phyloP scores from a whole-genome alignment of 2,113 vertebrate species.

The Hippocampus barbouri region DNA sequence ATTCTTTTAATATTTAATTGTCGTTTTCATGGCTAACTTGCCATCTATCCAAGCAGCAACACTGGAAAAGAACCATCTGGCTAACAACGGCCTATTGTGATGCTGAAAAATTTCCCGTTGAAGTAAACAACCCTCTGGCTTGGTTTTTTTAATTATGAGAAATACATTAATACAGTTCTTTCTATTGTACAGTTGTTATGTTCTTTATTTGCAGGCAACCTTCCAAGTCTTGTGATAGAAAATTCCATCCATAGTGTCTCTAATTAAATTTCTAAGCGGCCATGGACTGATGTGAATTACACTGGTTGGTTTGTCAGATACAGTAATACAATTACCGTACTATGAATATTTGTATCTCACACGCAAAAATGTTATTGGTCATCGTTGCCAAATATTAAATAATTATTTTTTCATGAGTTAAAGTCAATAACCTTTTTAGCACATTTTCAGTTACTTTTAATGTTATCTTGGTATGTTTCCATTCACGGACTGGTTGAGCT shows the following conservation, averaged over 20 bases:
- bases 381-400: neutral
- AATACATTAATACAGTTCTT: neutral
- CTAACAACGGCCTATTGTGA: neutral
- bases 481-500: too few relatives aligned
- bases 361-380: neutral
- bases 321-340: neutral
- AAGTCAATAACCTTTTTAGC: too few relatives aligned
- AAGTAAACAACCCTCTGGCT: neutral
- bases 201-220: neutral
- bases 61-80: neutral
- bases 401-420: neutral
- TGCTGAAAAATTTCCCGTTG: neutral
- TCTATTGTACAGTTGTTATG: neutral
- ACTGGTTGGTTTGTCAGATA: neutral
- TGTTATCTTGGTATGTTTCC: too few relatives aligned
- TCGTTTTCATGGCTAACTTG: neutral
- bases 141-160: neutral
- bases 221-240: neutral
- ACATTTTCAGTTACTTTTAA: too few relatives aligned
- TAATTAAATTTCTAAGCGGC: neutral
- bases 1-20: constrained; percentile 1
- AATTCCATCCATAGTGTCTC: neutral
- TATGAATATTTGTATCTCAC: neutral
- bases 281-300: neutral
- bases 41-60: neutral